Evolutionary conservation across 2,797 vertebrate genomes (phyloP).

Genomic region (Oreortyx pictus): DNA sequence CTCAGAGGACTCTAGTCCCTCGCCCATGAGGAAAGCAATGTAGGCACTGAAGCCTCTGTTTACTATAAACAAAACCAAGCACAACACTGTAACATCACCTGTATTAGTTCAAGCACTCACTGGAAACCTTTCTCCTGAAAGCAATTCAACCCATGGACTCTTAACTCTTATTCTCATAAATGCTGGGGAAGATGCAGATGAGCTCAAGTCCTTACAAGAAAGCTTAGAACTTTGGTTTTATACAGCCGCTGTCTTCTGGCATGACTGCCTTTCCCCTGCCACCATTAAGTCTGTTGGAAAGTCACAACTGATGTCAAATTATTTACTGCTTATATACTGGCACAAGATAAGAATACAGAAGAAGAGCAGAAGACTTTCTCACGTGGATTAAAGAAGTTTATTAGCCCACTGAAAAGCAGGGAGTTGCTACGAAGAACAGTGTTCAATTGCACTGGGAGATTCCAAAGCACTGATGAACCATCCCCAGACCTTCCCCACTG

Average conservation of each 20-base stretch:
- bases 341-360: not conserved
- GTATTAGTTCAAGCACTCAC: not conserved
- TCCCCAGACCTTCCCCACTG: no score
- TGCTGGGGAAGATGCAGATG: not conserved
- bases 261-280: fast-evolving
- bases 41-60: not conserved
- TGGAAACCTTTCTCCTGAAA: not conserved
- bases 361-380: not conserved
- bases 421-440: not conserved
- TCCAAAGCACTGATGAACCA: not conserved
- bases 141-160: not conserved
- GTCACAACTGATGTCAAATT: not conserved
- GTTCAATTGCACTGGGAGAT: not conserved
- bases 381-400: not conserved
- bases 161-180: not conserved
- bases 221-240: not conserved
- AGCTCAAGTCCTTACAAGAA: not conserved
- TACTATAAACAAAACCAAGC: not conserved
- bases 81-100: not conserved
- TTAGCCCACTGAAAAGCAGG: not conserved
- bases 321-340: not conserved
- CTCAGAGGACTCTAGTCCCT: not conserved
- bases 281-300: not conserved
- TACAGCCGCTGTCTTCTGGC: not conserved
- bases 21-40: not conserved